Base-by-base conservation (phyloP, 53 echinoderm and acorn worm genomes). In the Paracentrotus lividus region DNA sequence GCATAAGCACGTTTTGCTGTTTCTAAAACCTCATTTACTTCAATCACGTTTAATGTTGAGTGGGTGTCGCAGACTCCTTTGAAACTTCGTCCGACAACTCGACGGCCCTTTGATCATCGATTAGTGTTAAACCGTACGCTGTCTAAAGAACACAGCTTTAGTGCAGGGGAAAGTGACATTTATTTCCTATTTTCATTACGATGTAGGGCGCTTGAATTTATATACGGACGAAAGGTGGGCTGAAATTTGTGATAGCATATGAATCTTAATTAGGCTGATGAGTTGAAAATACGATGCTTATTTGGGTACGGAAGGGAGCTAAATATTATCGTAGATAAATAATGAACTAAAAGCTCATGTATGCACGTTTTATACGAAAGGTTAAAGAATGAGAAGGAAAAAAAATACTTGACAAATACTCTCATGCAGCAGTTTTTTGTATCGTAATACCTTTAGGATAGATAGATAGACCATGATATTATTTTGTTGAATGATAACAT, bases 21-120 rank as follows among this genome's bases (percentile, higher is more conserved):
- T 18, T 58, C 87, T 81, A 81, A 81, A 81, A 44, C 38, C n/a
- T 45, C 24, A 81, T 45, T 81, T 81, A 81, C 47, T 81, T 81
- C 81, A 81, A 47, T 81, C 81, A 81, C n/a, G 16, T 24, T 45
- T 81, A 81, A 81, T 81, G 47, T 81, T 9, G 44, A 12, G 26
- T 81, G 81, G 42, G 81, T 81, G 81, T 81, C 81, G 81, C 45
- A 44, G 1, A 26, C n/a, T 1, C 81, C 81, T 81, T 81, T 81
- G 81, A 81, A 81, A n/a, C 81, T 10, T 26, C 6, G 10, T 24
- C 81, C 81, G 81, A 26, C n/a, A 2, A 1, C 21, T 8, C 21
- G 81, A 10, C 81, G 81, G 81, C 42, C 49, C 81, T 81, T 81
- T 81, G 81, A 81, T 81, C 81, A 24, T 16, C 49, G 27, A 81